Evolutionary conservation across 2,888 invertebrate genomes (phyloP), one percentile per base, ranked within the genome.

Genomic region (Copidosoma aretas): DNA sequence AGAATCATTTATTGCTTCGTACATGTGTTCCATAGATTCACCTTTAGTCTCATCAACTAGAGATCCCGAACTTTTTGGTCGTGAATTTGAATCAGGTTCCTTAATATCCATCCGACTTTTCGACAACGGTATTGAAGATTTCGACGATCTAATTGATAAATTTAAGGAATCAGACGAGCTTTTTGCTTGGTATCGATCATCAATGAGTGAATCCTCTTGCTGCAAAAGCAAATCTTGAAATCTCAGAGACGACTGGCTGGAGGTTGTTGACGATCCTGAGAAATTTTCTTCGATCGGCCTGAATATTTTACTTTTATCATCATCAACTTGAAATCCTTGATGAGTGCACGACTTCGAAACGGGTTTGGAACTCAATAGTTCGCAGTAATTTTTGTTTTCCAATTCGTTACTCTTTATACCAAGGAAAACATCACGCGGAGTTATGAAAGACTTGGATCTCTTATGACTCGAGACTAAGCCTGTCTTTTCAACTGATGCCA

Each of bases 361-460:
- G 39, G 46, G 59, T 64, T 60, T 59, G 8, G 32, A 32, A 32
- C 4, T 32, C 32, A 32, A 32, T 8, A 8, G 32, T 32, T 32
- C 32, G 8, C 32, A 32, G 32, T 32, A 32, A 32, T 14, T 24
- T n/a, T 61, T 41, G 60, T 19, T 72, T 32, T 17, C 14, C 25
- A 25, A 15, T 21, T 10, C 10, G 15, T 32, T 46, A 53, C 52
- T 60, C 43, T 63, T 46, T 21, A 0, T 41, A 32, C 17, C 54
- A 4, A 51, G 15, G 10, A 51, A 56, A 57, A 39, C 46, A 17
- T 64, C 73, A 24, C 75, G 65, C 19, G 76, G 73, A 12, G 67
- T 73, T 5, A 68, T 63, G 56, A 75, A 73, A 0, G 79, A 79
- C 39, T 72, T 74, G 3, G 79, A 79, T 73, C 75, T 73, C 61